These are phyloP conservation scores for Phasianus colchicus DNA, from an alignment of 2,113 vertebrate species.

Conservation along the genomic window DNA sequence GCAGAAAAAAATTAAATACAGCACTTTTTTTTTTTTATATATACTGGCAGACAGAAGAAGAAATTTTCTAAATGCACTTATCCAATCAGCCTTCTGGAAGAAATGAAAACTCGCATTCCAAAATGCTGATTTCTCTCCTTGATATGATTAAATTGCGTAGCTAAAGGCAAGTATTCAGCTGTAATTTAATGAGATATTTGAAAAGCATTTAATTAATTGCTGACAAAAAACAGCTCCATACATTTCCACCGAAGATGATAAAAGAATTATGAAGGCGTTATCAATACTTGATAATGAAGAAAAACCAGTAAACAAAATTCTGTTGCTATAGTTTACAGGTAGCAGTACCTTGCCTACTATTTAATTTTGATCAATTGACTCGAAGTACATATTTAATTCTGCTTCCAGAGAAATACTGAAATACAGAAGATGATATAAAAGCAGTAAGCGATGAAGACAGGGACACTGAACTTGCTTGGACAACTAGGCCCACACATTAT, in stretches of 20 bases:
- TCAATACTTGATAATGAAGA: neutral
- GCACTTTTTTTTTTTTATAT: neutral
- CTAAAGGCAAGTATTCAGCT: neutral
- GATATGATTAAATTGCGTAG: slow-evolving; percentile 2
- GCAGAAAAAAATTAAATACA: neutral
- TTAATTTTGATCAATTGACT: neutral
- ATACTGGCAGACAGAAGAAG: neutral
- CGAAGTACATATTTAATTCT: neutral
- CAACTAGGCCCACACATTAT: neutral
- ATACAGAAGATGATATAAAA: neutral
- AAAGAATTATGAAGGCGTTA: neutral
- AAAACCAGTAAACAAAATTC: neutral
- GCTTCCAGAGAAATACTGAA: neutral
- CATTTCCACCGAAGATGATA: neutral
- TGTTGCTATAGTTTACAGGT: neutral
- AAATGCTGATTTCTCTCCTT: slow-evolving; percentile 2
- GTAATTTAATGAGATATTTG: slow-evolving; percentile 1
- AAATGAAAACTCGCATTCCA: neutral
- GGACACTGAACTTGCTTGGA: neutral
- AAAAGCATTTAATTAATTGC: neutral
- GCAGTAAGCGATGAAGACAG: neutral
- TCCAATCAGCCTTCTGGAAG: slow-evolving; percentile 10
- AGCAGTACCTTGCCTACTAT: neutral
- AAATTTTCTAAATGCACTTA: neutral
- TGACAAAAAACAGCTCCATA: neutral